phyloP scores from a whole-genome alignment of 2,797 vertebrate species.

The Paedocypris micromegethes region DNA sequence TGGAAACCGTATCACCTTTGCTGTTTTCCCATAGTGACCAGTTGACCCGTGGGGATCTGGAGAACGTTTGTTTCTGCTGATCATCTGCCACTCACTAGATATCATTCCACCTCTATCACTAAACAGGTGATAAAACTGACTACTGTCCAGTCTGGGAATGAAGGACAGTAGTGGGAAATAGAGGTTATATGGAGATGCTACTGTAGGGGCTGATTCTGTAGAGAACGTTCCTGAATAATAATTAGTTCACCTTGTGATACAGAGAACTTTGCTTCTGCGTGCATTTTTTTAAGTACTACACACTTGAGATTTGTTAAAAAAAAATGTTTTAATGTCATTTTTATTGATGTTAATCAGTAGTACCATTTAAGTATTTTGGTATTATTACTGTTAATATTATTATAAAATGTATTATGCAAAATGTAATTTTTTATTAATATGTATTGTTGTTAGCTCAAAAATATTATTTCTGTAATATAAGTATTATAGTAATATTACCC shows the following conservation, averaged over 20 bases:
- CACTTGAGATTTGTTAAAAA: no score
- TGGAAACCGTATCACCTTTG: constrained; percentile 49
- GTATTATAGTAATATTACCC: no score
- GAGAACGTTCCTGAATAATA: constrained; percentile 9
- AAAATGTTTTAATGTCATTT: no score
- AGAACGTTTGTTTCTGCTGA: constrained; percentile 64
- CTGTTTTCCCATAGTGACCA: constrained; percentile 51
- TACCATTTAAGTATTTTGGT: no score
- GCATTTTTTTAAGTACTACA: no score
- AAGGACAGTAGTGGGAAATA: constrained; percentile 33
- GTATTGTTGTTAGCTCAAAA: no score
- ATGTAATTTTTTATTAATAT: no score
- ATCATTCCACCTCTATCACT: constrained; percentile 53
- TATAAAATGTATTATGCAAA: no score
- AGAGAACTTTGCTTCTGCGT: no score
- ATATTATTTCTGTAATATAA: no score
- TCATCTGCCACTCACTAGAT: constrained; percentile 63
- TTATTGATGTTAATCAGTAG: no score
- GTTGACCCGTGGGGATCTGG: constrained; percentile 58
- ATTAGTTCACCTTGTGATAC: not conserved
- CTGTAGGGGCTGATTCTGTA: constrained; percentile 12
- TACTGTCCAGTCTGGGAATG: constrained; percentile 49
- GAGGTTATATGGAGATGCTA: constrained; percentile 22
- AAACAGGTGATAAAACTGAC: constrained; percentile 56
- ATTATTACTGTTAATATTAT: no score